Conservation (phyloP, 2,797 vertebrate genomes). For the Gambelia wislizenii region DNA sequence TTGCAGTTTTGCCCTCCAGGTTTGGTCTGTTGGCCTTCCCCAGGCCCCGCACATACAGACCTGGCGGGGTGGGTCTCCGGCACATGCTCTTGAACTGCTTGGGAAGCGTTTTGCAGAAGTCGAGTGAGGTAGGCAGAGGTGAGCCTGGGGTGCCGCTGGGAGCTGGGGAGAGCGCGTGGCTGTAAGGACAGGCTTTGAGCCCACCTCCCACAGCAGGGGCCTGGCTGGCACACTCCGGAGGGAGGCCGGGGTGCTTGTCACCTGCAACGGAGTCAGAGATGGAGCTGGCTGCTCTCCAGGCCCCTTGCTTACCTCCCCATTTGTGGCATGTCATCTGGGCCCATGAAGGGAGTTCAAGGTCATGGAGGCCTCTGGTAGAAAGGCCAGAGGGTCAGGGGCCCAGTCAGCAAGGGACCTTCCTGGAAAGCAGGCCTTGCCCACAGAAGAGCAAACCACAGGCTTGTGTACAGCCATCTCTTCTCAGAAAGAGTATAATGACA, state of each 20-base stretch:
- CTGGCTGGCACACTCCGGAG: constrained; percentile 76
- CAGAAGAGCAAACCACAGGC: background rate
- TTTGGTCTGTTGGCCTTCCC: constrained; percentile 40
- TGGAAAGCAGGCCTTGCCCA: background rate
- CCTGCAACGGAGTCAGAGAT: constrained; percentile 63
- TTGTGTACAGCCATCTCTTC: background rate
- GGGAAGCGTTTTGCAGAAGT: constrained; percentile 92
- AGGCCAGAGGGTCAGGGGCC: background rate
- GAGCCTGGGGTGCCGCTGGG: constrained; percentile 81
- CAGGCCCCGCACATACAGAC: constrained; percentile 70
- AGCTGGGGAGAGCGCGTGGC: constrained; percentile 84
- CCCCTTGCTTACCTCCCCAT: constrained; percentile 26
- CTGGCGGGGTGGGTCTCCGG: constrained; percentile 91
- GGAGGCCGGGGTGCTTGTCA: constrained; percentile 58
- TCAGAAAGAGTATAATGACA: background rate
- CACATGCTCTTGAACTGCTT: constrained; percentile 97
- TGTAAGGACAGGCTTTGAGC: constrained; percentile 91
- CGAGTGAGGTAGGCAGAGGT: constrained; percentile 91
- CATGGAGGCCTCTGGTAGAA: background rate
- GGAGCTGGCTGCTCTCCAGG: constrained; percentile 19
- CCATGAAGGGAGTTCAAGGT: background rate
- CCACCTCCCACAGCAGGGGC: constrained; percentile 77
- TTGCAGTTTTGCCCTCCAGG: background rate
- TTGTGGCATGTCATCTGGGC: background rate
- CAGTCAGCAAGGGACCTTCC: background rate